A percentile compares a stretch with the other conserved stretches of the same genome.
Evolutionary conservation across 2,797 vertebrate species (phyloP).

Genomic region (Sandelia bainsii): DNA sequence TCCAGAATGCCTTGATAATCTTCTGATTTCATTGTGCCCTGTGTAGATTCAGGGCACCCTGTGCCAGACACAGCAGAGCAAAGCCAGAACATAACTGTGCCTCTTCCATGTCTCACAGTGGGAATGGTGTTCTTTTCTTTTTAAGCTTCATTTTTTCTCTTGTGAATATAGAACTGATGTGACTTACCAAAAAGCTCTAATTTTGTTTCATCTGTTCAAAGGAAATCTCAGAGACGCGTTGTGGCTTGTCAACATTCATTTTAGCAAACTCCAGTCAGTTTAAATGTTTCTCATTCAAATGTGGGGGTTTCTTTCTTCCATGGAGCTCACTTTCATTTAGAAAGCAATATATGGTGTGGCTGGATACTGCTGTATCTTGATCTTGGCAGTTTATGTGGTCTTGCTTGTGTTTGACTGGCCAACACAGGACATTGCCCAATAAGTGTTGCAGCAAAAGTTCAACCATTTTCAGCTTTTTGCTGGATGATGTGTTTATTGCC

Average conservation of each 20-base stretch:
- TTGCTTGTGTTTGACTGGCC: background rate
- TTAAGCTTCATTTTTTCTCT: too few relatives aligned
- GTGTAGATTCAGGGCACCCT: background rate
- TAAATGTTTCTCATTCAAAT: background rate
- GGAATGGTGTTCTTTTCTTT: background rate
- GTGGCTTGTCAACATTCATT: too few relatives aligned
- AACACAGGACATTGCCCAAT: background rate
- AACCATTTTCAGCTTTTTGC: background rate
- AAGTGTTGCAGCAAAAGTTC: background rate
- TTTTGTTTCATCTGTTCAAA: background rate
- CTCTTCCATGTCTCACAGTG: background rate
- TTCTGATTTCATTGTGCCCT: background rate
- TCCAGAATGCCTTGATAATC: background rate
- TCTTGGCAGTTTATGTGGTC: too few relatives aligned
- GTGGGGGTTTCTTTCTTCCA: background rate
- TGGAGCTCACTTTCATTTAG: background rate
- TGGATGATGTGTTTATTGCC: background rate
- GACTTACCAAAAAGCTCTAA: background rate
- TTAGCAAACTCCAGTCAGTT: background rate
- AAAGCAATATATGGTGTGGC: background rate
- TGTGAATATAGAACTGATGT: background rate
- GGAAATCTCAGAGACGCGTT: background rate
- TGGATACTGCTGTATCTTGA: too few relatives aligned
- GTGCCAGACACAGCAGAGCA: background rate
- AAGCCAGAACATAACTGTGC: background rate